These are phyloP conservation scores for Pseudopodoces humilis DNA, from an alignment of 2,113 vertebrate genomes.

Conservation along the genomic window DNA sequence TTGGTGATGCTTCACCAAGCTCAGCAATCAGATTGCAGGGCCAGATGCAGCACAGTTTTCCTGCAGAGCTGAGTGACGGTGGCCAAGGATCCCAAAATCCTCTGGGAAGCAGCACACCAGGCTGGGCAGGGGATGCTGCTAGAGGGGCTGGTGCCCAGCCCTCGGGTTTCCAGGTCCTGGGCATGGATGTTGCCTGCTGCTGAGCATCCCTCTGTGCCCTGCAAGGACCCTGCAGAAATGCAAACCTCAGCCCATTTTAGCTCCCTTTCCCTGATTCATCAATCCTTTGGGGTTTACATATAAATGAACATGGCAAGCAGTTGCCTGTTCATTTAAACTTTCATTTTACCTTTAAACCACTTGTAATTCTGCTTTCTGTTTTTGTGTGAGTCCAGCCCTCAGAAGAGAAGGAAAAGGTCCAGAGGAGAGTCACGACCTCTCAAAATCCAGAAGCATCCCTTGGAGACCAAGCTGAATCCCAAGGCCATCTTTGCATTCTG, in stretches of 20 bases:
- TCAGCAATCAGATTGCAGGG: not conserved
- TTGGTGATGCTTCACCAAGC: not conserved
- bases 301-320: not conserved
- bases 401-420: not conserved
- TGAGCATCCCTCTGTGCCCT: not conserved
- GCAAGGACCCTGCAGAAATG: not conserved
- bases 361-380: not conserved
- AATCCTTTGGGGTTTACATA: not conserved
- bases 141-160: not conserved
- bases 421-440: not conserved
- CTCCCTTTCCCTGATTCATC: not conserved
- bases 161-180: rapidly evolving
- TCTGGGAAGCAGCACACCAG: not conserved
- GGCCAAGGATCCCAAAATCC: not conserved
- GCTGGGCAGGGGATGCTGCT: not conserved
- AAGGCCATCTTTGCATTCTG: not conserved
- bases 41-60: constrained; percentile 35
- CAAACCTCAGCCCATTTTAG: not conserved
- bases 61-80: not conserved
- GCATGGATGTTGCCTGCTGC: rapidly evolving
- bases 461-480: rapidly evolving
- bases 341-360: not conserved
- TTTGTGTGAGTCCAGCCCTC: not conserved
- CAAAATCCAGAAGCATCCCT: not conserved
- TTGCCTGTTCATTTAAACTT: too few species aligned